Conservation (phyloP, 2,888 invertebrate genomes). For the Strigamia maritima region DNA sequence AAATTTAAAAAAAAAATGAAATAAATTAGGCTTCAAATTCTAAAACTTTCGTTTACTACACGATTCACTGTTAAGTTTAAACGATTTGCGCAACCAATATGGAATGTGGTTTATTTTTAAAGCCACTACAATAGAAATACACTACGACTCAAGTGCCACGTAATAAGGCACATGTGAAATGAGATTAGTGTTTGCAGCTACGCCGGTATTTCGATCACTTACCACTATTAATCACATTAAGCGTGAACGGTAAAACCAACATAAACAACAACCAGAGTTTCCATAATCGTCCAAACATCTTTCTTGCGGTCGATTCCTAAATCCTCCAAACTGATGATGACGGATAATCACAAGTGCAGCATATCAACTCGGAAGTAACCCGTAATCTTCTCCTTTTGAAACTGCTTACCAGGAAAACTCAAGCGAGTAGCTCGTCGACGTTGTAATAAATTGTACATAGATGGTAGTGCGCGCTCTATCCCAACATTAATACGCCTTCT, state of each 20-base stretch:
- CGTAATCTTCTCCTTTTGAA: background rate
- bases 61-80: no score
- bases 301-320: background rate
- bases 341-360: background rate
- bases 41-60: no score
- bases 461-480: no score
- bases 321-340: background rate
- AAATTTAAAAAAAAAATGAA: background rate
- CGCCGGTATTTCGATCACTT: conserved; percentile 5
- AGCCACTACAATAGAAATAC: background rate
- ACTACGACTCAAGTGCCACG: conserved; percentile 21
- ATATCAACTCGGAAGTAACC: background rate
- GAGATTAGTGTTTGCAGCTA: background rate
- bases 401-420: background rate
- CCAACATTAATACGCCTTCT: no score
- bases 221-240: conserved; percentile 37
- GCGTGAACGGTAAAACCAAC: conserved; percentile 38
- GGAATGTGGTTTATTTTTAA: no score
- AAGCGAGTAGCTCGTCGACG: background rate
- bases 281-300: conserved; percentile 38
- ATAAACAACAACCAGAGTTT: conserved; percentile 36
- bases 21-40: no score
- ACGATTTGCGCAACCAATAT: no score
- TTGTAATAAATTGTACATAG: background rate
- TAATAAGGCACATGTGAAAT: background rate